phyloP scores from a whole-genome alignment of 2,888 invertebrate genomes.

The Nephrotoma flavescens region DNA sequence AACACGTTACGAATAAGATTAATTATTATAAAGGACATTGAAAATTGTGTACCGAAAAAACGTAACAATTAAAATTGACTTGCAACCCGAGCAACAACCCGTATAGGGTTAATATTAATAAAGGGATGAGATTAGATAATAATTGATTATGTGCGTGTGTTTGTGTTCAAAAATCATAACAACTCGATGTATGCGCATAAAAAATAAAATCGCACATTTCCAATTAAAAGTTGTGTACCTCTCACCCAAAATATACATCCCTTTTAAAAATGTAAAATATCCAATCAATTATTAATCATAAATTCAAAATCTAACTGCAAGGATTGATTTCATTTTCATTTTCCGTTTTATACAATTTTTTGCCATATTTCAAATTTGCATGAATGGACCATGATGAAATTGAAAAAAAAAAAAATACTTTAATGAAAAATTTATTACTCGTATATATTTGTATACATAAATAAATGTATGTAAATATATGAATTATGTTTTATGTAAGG shows the following conservation, averaged over 20 bases:
- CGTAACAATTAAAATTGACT: background rate
- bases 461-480: background rate
- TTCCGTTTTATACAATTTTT: background rate
- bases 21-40: background rate
- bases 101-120: background rate
- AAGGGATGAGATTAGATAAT: background rate
- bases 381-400: background rate
- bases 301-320: background rate
- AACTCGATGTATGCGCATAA: background rate
- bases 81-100: background rate
- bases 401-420: background rate
- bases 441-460: no score
- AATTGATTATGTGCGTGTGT: background rate
- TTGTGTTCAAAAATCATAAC: background rate
- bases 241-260: background rate
- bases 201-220: background rate
- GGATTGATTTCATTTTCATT: background rate
- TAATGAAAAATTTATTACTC: background rate
- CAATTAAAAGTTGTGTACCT: background rate
- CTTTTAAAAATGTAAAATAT: background rate
- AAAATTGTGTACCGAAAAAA: background rate
- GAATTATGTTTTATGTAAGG: background rate
- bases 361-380: background rate
- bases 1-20: background rate
- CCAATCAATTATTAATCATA: background rate